Evolutionary conservation across 2,888 invertebrate species (phyloP), one percentile per base, ranked within the genome.

Genomic region (Liopterus haemorrhoidalis): DNA sequence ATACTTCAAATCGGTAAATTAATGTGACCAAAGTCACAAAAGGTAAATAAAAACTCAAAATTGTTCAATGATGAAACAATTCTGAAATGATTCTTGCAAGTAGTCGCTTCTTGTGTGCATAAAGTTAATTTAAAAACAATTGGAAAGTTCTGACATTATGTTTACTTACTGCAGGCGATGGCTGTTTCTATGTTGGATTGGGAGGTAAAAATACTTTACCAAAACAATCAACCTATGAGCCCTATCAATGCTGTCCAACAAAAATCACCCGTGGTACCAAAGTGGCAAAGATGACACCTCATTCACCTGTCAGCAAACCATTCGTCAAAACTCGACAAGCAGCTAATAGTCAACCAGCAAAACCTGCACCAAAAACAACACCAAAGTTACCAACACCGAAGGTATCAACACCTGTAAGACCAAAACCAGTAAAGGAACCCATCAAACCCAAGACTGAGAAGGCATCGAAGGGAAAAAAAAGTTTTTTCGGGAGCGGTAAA

Each of bases 101-200:
- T 48, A 43, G 36, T 43, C 35, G 28, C 31, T 44, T 15, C 20
- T 15, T 16, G 45, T 45, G 45, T 45, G 45, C 39, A 39, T 39
- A 38, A 31, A 24, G 14, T 16, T 8, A 22, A 20, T 12, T 22
- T 31, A 30, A 37, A 19, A 30, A 16, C 19, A 24, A 19, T 15
- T 24, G 45, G 25, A 27, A 20, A 20, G 32, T 36, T 45, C 82
- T 79, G 76, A 80, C 78, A 81, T 75, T 78, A 75, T 85, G 85
- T 87, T 85, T 86, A 84, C 83, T 82, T 84, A 79, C 81, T 82
- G 85, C 87, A 90, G 90, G 89, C 85, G 89, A 89, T 83, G 88
- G 88, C 81, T 90, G 90, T 83, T 89, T 90, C 87, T 87, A 87
- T 86, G 86, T 90, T 79, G 90, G 89, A 78, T 81, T 90, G 82